phyloP scores from a whole-genome alignment of 2,797 vertebrate genomes.

The Austrolebias charrua region DNA sequence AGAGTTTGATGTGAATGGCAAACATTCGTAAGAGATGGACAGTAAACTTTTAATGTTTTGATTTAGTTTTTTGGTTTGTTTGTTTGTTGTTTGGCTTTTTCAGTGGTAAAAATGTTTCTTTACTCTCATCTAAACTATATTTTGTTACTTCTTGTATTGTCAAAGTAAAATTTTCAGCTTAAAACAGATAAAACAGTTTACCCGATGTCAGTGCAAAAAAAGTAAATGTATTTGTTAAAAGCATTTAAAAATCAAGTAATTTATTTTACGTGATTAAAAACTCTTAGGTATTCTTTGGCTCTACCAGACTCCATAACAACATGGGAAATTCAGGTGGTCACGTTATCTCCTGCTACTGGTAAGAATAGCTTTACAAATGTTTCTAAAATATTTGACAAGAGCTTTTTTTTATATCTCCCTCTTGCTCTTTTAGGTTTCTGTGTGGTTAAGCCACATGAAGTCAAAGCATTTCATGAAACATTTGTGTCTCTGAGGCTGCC shows the following conservation, averaged over 20 bases:
- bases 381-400: not conserved
- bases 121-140: not conserved
- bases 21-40: conserved; percentile 60
- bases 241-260: not conserved
- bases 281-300: conserved; percentile 28
- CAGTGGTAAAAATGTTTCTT: not conserved
- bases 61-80: not conserved
- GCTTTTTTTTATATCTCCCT: not conserved
- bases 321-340: conserved; percentile 86
- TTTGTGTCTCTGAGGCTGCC: conserved; percentile 85
- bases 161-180: not conserved
- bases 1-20: conserved; percentile 56
- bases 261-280: conserved; percentile 2
- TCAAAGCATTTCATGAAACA: conserved; percentile 70
- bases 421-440: conserved; percentile 77
- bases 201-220: too few species aligned
- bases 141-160: not conserved
- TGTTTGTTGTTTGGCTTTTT: too few species aligned
- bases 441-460: conserved; percentile 66
- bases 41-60: not conserved
- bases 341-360: conserved; percentile 81
- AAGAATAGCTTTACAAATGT: conserved; percentile 22
- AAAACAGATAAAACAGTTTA: too few species aligned
- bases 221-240: not conserved
- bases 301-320: conserved; percentile 88